Conservation (phyloP, 2,797 vertebrate genomes). For the Cirrhinus molitorella region DNA sequence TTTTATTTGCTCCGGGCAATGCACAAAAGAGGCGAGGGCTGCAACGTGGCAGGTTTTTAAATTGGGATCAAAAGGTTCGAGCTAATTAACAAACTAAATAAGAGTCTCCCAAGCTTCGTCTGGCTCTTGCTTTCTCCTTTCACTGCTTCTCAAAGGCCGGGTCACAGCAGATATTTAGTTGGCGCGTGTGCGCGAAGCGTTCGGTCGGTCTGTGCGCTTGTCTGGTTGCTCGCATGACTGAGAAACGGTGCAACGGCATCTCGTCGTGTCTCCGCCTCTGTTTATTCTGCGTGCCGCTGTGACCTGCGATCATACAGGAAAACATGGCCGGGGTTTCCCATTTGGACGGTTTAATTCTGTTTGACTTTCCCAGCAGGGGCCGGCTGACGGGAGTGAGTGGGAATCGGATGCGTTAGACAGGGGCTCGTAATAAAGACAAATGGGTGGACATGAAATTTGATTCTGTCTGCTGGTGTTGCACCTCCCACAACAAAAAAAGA, state of each 20-base stretch:
- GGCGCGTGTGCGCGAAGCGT: not conserved
- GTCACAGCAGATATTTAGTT: constrained; percentile 48
- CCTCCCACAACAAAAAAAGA: constrained; percentile 66
- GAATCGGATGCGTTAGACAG: constrained; percentile 78
- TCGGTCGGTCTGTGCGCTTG: constrained; percentile 36
- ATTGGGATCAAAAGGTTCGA: constrained; percentile 84
- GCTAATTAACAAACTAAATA: constrained; percentile 86
- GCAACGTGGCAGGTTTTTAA: constrained; percentile 78
- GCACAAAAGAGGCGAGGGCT: constrained; percentile 72
- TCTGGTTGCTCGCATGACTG: not conserved
- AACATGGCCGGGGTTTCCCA: constrained; percentile 67
- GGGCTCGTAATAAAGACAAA: constrained; percentile 83
- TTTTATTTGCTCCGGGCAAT: constrained; percentile 77
- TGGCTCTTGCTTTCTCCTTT: constrained; percentile 45
- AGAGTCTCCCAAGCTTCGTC: constrained; percentile 73
- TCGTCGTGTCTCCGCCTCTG: not conserved
- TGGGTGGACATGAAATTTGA: constrained; percentile 82
- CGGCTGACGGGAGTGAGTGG: constrained; percentile 64
- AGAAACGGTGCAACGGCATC: constrained; percentile 5
- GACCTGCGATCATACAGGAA: constrained; percentile 54
- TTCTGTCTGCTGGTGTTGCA: constrained; percentile 76
- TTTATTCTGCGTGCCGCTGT: constrained; percentile 20
- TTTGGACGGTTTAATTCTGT: constrained; percentile 72
- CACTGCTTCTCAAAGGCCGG: constrained; percentile 49
- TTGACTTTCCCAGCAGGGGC: constrained; percentile 72